phyloP scores from a whole-genome alignment of 2,888 invertebrate species.

The Tachina lurida region DNA sequence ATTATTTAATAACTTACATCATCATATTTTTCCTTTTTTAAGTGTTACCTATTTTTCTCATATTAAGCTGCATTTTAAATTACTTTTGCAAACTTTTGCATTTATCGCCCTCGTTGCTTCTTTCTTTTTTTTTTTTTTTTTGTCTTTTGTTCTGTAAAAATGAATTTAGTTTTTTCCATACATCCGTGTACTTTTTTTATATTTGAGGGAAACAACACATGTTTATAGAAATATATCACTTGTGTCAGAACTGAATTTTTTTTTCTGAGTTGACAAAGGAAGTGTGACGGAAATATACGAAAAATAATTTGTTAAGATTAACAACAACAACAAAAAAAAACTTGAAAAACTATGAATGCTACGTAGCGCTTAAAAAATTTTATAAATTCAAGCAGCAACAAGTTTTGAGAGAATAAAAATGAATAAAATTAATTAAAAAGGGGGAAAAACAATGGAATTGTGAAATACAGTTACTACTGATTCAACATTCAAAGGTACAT shows the following conservation, averaged over 20 bases:
- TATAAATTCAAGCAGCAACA: slow-evolving; percentile 51
- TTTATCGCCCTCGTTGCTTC: slow-evolving; percentile 1
- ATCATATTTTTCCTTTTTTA: background rate
- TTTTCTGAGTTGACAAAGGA: slow-evolving; percentile 40
- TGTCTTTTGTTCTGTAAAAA: background rate
- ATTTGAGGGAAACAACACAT: slow-evolving; percentile 51
- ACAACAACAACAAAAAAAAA: slow-evolving; percentile 44
- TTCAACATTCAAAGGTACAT: background rate
- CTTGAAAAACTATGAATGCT: background rate
- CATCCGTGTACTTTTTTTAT: slow-evolving; percentile 30
- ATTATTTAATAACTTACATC: too few species aligned
- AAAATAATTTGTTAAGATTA: slow-evolving; percentile 68
- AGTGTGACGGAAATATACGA: slow-evolving; percentile 59
- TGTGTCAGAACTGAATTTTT: slow-evolving; percentile 46
- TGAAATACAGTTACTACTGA: background rate
- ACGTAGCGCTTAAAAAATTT: slow-evolving; percentile 25
- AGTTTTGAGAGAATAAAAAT: slow-evolving; percentile 32
- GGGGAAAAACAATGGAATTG: slow-evolving; percentile 27
- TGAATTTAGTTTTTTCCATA: background rate
- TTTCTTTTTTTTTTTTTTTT: background rate
- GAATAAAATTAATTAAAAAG: slow-evolving; percentile 26
- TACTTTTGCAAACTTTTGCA: background rate
- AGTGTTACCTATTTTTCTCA: background rate
- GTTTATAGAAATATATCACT: slow-evolving; percentile 62
- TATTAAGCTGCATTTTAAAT: slow-evolving; percentile 15